Percentiles rank a stretch among this genome's conserved stretches.
phyloP scores from a whole-genome alignment of 2,797 vertebrate species.

The Poliocrania exsul region DNA sequence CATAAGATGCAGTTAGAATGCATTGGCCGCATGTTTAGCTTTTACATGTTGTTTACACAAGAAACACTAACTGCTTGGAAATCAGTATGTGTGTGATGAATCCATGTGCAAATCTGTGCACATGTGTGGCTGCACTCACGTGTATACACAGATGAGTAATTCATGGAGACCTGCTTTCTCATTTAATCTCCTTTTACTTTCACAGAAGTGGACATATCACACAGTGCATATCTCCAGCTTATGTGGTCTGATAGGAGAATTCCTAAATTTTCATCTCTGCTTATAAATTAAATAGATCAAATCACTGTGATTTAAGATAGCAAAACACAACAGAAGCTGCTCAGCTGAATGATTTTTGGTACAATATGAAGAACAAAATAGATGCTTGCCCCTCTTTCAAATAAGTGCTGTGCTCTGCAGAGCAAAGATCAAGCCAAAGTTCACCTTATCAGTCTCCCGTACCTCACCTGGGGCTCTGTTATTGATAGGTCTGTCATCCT shows the following conservation, averaged over 20 bases:
- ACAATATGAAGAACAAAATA: conserved; percentile 80
- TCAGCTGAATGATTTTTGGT: conserved; percentile 73
- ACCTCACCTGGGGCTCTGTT: conserved; percentile 82
- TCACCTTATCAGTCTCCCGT: conserved; percentile 75
- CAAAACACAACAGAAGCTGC: conserved; percentile 72
- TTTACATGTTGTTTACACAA: background rate
- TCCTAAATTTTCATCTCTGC: conserved; percentile 35
- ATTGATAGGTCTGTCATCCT: conserved; percentile 97
- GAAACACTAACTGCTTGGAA: background rate
- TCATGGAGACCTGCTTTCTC: background rate
- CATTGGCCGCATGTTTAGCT: background rate
- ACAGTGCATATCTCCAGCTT: background rate
- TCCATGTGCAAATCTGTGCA: background rate
- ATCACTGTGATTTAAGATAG: conserved; percentile 77
- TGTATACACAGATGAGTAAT: fast-evolving
- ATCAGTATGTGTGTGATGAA: fast-evolving
- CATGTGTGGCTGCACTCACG: fast-evolving
- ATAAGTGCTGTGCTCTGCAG: conserved; percentile 84
- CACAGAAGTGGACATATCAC: fast-evolving
- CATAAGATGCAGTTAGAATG: background rate
- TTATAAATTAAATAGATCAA: conserved; percentile 82
- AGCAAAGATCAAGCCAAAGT: conserved; percentile 91
- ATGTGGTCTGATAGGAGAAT: background rate
- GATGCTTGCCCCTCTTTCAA: conserved; percentile 85
- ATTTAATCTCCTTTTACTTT: background rate